phyloP scores from a whole-genome alignment of 2,113 vertebrate genomes.

The Lontra canadensis region DNA sequence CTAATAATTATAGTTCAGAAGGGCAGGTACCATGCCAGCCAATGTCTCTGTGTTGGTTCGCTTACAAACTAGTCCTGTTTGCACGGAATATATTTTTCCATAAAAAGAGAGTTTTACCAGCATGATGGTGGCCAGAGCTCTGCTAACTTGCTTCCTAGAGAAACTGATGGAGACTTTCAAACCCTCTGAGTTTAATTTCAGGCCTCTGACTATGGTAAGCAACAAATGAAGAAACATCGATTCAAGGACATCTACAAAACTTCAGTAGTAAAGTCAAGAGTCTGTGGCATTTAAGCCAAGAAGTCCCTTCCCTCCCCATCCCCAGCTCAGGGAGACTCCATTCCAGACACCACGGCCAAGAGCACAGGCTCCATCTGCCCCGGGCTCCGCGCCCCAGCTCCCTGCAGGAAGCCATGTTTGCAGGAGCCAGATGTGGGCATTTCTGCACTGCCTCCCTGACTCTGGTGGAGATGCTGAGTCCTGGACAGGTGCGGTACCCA shows the following conservation, averaged over 20 bases:
- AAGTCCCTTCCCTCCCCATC: accelerated
- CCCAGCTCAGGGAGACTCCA: no score
- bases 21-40: no score
- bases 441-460: background rate
- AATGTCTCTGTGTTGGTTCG: background rate
- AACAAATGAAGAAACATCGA: background rate
- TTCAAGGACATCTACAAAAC: background rate
- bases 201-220: background rate
- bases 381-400: accelerated
- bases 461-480: no score
- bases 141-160: background rate
- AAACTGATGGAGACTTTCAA: background rate
- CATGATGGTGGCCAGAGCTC: background rate
- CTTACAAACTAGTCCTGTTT: background rate
- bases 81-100: background rate
- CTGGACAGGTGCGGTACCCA: no score
- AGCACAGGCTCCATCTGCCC: background rate
- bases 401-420: accelerated
- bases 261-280: background rate
- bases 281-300: background rate
- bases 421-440: accelerated
- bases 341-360: accelerated
- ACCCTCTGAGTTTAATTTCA: background rate
- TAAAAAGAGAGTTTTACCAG: background rate
- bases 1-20: background rate